Percentiles rank a stretch among this genome's conserved stretches.
These are phyloP conservation scores for Neria commutata DNA, from an alignment of 2,888 invertebrate species.

Conservation along the genomic window DNA sequence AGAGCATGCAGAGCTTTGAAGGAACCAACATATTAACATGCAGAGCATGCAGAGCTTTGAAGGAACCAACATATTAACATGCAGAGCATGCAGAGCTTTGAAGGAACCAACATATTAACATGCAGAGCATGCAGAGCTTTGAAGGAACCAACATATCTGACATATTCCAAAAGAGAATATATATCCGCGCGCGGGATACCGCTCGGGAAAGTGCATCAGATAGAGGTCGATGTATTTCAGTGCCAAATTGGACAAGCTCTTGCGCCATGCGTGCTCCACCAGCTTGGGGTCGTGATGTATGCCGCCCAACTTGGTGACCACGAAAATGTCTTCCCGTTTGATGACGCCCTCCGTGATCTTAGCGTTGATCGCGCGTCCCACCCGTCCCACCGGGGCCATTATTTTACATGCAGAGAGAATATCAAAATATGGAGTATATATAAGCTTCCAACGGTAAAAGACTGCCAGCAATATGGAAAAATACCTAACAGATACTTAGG, in stretches of 20 bases:
- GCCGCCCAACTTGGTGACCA: conserved; percentile 54
- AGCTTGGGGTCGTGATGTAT: conserved; percentile 69
- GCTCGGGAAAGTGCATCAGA: conserved; percentile 83
- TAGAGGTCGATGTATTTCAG: conserved; percentile 80
- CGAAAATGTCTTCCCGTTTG: conserved; percentile 58
- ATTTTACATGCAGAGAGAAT: conserved; percentile 64
- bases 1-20: too few relatives aligned
- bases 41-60: too few relatives aligned
- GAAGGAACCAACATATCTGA: too few relatives aligned
- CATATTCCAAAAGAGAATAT: too few relatives aligned
- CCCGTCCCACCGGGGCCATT: conserved; percentile 67
- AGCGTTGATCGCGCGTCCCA: conserved; percentile 63
- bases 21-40: too few relatives aligned
- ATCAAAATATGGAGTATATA: conserved; percentile 65
- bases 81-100: too few relatives aligned
- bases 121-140: too few relatives aligned
- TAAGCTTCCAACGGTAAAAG: conserved; percentile 69
- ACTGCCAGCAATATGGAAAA: conserved; percentile 66
- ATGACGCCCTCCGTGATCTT: conserved; percentile 27
- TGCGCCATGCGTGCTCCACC: conserved; percentile 70
- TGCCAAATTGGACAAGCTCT: conserved; percentile 66
- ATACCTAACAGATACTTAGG: conserved; percentile 79
- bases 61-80: too few relatives aligned
- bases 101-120: too few relatives aligned
- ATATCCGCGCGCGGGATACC: too few relatives aligned